Percentiles rank a stretch among this genome's conserved stretches.
Evolutionary conservation across 2,888 invertebrate species (phyloP).

Genomic region (Hemistola chrysoprasaria): DNA sequence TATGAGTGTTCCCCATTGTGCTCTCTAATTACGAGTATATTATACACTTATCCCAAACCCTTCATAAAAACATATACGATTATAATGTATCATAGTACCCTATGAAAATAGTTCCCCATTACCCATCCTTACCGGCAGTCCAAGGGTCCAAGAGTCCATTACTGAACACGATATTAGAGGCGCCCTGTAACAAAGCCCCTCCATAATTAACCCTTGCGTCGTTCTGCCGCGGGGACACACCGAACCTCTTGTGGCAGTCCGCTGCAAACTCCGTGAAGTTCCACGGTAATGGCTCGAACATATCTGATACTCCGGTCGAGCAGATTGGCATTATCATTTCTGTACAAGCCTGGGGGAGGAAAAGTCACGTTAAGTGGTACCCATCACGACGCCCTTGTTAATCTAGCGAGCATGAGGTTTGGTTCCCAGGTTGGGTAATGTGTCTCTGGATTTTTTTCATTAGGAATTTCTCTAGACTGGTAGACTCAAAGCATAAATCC

Average conservation of each 20-base stretch:
- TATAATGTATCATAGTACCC: too few relatives aligned
- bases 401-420: too few relatives aligned
- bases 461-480: too few relatives aligned
- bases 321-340: slow-evolving; percentile 99
- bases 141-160: slow-evolving; percentile 94
- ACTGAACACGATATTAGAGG: slow-evolving; percentile 89
- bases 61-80: too few relatives aligned
- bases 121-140: slow-evolving; percentile 88
- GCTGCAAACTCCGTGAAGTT: slow-evolving; percentile 85
- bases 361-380: neutral
- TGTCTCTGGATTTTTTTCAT: too few relatives aligned
- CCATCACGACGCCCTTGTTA: too few relatives aligned
- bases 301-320: slow-evolving; percentile 87
- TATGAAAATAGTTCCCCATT: too few relatives aligned
- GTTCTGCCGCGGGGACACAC: slow-evolving; percentile 85
- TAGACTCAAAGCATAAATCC: too few relatives aligned
- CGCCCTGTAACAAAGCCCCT: slow-evolving; percentile 86
- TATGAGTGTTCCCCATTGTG: too few relatives aligned
- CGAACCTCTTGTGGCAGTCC: slow-evolving; percentile 86
- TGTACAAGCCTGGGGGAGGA: slow-evolving; percentile 88
- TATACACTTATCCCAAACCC: too few relatives aligned
- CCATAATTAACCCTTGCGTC: slow-evolving; percentile 91
- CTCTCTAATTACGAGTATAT: too few relatives aligned
- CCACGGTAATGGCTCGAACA: slow-evolving; percentile 92
- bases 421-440: too few relatives aligned